Base-by-base conservation (phyloP, 30 jellyfish, hydroid and myxozoan genomes). In the Hydractinia echinata region DNA sequence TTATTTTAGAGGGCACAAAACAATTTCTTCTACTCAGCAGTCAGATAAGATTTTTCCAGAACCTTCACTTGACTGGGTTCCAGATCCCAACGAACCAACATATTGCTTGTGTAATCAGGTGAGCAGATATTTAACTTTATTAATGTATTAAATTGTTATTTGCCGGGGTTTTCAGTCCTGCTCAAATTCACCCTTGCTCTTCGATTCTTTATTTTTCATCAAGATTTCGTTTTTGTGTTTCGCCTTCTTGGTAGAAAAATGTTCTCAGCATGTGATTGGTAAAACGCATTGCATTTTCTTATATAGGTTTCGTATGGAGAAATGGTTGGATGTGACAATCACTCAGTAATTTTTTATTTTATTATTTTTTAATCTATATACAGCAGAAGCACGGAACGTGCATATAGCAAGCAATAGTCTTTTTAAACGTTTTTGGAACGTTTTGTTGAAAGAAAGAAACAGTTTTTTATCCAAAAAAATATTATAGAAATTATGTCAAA, bases 321-420 rank as follows among this genome's bases (percentile, higher is more conserved):
- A 79, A 91, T 91, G 97, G 97, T 91, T 82, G 97, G 97, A 7
- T 91, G 97, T 78, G 97, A 91, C 81, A 91, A 91, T 61, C 92
- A 87, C 14, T 87, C 95, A 54, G 97, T 89, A 62, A 52, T 95
- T 61, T 61, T 60, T 20, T 48, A 0, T 39, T 70, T 54, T 79
- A 0, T 44, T 78, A 1, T 61, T 21, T 73, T 73, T 73, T 0
- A 30, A 1, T 2, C 44, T 1, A 30, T 30, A 30, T 2, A 30
- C 44, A 30, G 44, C 44, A 30, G 44, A 30, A 30, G 44, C 44
- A 30, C 44, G 2, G 44, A 30, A 30, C 44, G 44, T 30, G 44
- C 44, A 30, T 30, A 2, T 30, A 30, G 2, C 44, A 30, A 30
- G 44, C 44, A 30, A 30, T 1, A 30, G 1, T 30, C 2, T 30